phyloP scores from a whole-genome alignment of 2,797 vertebrate genomes.

The Neostethus bicornis region DNA sequence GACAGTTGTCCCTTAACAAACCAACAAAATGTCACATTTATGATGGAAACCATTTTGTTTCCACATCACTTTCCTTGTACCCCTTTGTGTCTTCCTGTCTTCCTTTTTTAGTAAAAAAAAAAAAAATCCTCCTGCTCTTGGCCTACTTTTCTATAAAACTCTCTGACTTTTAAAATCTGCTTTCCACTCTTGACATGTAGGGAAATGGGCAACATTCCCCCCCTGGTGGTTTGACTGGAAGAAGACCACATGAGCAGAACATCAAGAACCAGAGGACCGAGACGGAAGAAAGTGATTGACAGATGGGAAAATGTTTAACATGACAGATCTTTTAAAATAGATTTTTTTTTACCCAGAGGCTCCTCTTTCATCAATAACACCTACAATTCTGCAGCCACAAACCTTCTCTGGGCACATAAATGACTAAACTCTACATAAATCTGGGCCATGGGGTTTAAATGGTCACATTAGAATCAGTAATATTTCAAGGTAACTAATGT shows the following conservation, averaged over 20 bases:
- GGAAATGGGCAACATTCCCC: constrained; percentile 54
- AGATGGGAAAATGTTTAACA: constrained; percentile 38
- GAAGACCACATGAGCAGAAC: constrained; percentile 51
- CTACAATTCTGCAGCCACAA: constrained; percentile 29
- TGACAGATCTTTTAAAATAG: constrained; percentile 38
- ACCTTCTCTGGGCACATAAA: constrained; percentile 11
- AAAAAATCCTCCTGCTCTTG: constrained; percentile 59
- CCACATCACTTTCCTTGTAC: constrained; percentile 32
- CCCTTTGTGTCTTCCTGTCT: constrained; percentile 51
- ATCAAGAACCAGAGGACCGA: constrained; percentile 52
- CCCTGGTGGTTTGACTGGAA: constrained; percentile 53
- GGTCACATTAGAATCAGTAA: neutral
- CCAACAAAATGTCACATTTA: constrained; percentile 50
- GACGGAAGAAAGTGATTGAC: constrained; percentile 13
- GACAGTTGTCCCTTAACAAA: constrained; percentile 52
- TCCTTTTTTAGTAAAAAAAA: constrained; percentile 50
- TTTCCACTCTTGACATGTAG: constrained; percentile 60
- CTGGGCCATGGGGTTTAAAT: constrained; percentile 16
- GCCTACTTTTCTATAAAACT: constrained; percentile 65
- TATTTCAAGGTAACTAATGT: neutral
- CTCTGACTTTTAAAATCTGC: constrained; percentile 60
- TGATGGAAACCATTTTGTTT: constrained; percentile 65
- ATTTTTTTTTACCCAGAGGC: constrained; percentile 41
- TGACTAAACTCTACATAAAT: constrained; percentile 13
- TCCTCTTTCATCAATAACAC: constrained; percentile 53